These are phyloP conservation scores for Temnopleurus reevesii DNA, from an alignment of 53 echinoderm and acorn worm species.

Conservation along the genomic window DNA sequence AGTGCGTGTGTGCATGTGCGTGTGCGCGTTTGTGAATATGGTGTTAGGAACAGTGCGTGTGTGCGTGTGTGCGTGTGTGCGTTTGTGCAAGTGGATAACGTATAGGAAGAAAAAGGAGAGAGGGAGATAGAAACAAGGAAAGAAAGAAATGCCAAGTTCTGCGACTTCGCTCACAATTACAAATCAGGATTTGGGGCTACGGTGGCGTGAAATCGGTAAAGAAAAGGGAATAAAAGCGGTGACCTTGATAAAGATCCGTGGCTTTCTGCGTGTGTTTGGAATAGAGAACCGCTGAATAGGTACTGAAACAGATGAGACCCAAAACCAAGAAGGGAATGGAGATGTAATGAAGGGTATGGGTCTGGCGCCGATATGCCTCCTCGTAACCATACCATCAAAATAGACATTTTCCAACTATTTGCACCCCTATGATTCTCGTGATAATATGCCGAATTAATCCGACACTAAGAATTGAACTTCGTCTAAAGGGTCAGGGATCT, in stretches of 20 bases:
- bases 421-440: constrained; percentile 36
- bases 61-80: no score
- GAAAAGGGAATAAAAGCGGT: constrained; percentile 44
- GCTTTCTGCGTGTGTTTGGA: constrained; percentile 31
- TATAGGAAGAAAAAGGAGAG: background rate
- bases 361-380: constrained; percentile 22
- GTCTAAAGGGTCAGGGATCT: constrained; percentile 21
- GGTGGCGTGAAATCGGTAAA: constrained; percentile 57
- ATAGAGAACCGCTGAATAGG: background rate
- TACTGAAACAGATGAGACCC: background rate
- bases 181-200: constrained; percentile 57
- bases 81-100: background rate
- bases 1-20: no score
- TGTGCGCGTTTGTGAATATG: no score
- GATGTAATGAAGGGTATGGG: constrained; percentile 43
- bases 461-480: constrained; percentile 8
- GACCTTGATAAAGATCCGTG: constrained; percentile 48
- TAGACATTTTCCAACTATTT: constrained; percentile 55
- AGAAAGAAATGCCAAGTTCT: background rate
- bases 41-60: no score
- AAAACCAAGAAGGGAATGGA: background rate
- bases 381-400: constrained; percentile 27
- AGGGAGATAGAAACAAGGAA: background rate
- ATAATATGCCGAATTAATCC: constrained; percentile 53
- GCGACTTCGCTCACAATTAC: constrained; percentile 61